phyloP scores from a whole-genome alignment of 2,113 vertebrate genomes.

The Monarcha castaneiventris region DNA sequence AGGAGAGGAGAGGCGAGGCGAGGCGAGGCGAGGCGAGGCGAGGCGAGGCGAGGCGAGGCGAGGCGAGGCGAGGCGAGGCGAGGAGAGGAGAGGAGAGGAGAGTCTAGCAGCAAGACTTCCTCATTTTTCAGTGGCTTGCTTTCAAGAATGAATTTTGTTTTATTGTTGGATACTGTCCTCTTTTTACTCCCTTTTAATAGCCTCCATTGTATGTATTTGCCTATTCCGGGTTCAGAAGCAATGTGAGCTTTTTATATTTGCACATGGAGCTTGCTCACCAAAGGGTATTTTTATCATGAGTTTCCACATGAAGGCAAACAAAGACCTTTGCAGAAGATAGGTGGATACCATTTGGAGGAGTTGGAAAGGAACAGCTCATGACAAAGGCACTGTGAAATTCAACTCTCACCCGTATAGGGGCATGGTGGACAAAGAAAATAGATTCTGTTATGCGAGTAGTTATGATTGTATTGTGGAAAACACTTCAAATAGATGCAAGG shows the following conservation, averaged over 20 bases:
- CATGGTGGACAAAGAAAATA: not conserved
- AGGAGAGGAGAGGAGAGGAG: too few species aligned
- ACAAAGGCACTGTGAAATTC: not conserved
- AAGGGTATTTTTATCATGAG: not conserved
- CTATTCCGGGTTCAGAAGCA: not conserved
- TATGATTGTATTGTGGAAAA: not conserved
- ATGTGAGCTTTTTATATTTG: not conserved
- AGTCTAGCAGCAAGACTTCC: not conserved
- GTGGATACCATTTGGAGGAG: not conserved
- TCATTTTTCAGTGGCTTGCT: not conserved
- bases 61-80: too few species aligned
- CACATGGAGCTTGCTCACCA: not conserved
- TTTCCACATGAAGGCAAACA: not conserved
- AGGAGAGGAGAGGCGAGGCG: too few species aligned
- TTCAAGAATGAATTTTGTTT: not conserved
- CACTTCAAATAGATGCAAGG: not conserved
- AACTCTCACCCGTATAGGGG: not conserved
- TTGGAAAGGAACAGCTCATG: not conserved
- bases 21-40: too few species aligned
- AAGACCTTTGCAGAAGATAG: not conserved
- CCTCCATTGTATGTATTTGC: not conserved
- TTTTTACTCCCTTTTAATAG: not conserved
- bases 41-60: too few species aligned
- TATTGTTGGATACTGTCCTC: not conserved
- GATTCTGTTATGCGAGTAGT: not conserved